Evolutionary conservation across 2,888 invertebrate species (phyloP).

Genomic region (Schizaphis graminum): DNA sequence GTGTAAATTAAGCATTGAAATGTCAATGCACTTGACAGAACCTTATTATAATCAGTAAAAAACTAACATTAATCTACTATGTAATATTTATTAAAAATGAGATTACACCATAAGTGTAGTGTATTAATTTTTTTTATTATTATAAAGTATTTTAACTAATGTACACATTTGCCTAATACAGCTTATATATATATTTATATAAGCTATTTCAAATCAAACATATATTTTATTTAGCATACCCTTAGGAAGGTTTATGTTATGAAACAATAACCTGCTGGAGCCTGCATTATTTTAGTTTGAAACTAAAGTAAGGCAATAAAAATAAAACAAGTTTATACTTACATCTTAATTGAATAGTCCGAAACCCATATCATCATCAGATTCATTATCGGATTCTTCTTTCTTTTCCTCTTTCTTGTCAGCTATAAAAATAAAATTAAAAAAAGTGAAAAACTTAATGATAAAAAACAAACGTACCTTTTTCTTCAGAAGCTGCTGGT

Average conservation of each 20-base stretch:
- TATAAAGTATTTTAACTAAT: neutral
- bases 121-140: neutral
- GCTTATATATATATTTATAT: neutral
- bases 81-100: neutral
- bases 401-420: slow-evolving; percentile 80
- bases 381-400: slow-evolving; percentile 81
- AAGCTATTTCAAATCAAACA: neutral
- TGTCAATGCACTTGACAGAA: neutral
- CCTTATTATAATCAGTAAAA: too few species aligned
- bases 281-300: neutral
- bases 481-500: slow-evolving; percentile 77
- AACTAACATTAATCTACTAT: neutral
- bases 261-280: slow-evolving; percentile 37
- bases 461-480: slow-evolving; percentile 58
- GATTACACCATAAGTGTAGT: accelerated
- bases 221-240: slow-evolving; percentile 13
- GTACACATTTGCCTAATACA: neutral
- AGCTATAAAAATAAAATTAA: slow-evolving; percentile 70
- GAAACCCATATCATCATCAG: slow-evolving; percentile 98
- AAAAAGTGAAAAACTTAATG: neutral
- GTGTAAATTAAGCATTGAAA: neutral
- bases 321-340: neutral
- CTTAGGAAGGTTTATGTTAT: slow-evolving; percentile 45
- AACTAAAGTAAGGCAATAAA: neutral
- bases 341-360: slow-evolving; percentile 86